Percentiles rank a stretch among this genome's conserved stretches.
Conservation (phyloP, 2,888 invertebrate species). For the Eristalis tenax region DNA sequence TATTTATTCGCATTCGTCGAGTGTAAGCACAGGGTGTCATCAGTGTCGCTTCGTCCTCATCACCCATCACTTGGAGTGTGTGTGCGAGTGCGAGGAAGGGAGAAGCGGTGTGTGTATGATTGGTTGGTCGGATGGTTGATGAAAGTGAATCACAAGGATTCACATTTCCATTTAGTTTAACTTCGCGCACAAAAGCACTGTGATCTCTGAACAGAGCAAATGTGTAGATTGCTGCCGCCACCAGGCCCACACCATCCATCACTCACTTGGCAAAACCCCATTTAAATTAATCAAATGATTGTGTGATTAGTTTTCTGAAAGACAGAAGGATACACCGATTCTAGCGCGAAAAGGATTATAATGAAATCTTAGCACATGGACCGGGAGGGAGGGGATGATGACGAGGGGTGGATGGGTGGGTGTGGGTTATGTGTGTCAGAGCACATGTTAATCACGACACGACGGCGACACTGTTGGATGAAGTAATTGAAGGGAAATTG, state of each 20-base stretch:
- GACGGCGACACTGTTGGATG: conserved; percentile 34
- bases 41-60: neutral
- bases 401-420: neutral
- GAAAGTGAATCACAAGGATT: conserved; percentile 44
- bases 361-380: conserved; percentile 35
- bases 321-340: conserved; percentile 14
- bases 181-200: conserved; percentile 39
- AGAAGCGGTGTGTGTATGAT: neutral
- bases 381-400: neutral
- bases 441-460: conserved; percentile 52
- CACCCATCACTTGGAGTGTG: too few species aligned
- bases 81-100: neutral
- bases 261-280: conserved; percentile 46
- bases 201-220: conserved; percentile 31
- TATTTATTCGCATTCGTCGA: conserved; percentile 58
- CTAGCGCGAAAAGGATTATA: conserved; percentile 47
- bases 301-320: conserved; percentile 65
- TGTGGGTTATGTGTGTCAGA: neutral
- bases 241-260: neutral
- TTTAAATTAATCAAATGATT: conserved; percentile 71
- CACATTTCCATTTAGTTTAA: conserved; percentile 49
- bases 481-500: conserved; percentile 71
- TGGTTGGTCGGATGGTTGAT: neutral
- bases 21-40: conserved; percentile 12
- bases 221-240: neutral